These are phyloP conservation scores for Vulpes lagopus DNA, from an alignment of 2,113 vertebrate genomes.

Conservation along the genomic window DNA sequence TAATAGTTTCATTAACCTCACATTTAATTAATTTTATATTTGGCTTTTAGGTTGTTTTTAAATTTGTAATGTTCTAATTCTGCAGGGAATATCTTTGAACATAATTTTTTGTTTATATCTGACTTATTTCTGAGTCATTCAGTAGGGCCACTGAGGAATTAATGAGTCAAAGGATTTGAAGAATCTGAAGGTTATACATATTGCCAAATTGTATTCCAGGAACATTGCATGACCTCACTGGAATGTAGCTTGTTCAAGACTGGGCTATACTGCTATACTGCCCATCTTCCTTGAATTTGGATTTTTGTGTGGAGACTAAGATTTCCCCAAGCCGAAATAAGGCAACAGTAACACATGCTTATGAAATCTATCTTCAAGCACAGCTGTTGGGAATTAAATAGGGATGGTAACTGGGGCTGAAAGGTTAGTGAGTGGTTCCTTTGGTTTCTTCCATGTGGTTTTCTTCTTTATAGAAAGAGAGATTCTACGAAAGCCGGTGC, in stretches of 20 bases:
- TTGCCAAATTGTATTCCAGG: background rate
- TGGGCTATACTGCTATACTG: background rate
- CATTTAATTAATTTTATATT: background rate
- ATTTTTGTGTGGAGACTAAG: background rate
- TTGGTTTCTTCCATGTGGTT: background rate
- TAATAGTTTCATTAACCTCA: background rate
- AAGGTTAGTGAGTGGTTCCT: background rate
- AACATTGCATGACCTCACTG: background rate
- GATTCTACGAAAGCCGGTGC: constrained; percentile 94
- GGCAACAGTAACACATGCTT: background rate
- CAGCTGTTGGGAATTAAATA: background rate
- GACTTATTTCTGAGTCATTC: background rate
- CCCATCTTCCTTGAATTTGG: background rate
- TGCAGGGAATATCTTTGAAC: constrained; percentile 13
- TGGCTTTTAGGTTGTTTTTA: background rate
- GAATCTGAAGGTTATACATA: background rate
- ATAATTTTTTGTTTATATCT: background rate
- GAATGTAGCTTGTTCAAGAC: background rate
- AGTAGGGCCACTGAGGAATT: background rate
- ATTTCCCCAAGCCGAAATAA: background rate
- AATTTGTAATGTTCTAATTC: background rate
- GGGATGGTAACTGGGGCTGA: background rate
- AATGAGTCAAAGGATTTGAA: background rate
- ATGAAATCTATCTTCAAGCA: background rate
- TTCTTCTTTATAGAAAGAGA: constrained; percentile 91